These are phyloP conservation scores for Bruchidius siliquastri DNA, from an alignment of 2,888 invertebrate species.

Conservation along the genomic window DNA sequence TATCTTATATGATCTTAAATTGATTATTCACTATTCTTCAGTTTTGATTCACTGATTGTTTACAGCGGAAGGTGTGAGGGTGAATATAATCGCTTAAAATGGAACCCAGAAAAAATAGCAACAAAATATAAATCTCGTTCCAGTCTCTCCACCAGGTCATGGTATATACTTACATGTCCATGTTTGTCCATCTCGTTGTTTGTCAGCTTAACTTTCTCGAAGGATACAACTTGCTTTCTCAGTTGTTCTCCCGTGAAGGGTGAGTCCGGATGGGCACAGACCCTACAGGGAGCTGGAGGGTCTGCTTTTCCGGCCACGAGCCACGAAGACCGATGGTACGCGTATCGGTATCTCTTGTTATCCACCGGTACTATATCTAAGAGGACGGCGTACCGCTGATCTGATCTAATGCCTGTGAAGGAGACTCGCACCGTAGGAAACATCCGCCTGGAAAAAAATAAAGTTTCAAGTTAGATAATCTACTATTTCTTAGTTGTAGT, in stretches of 20 bases:
- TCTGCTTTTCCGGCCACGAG: conserved; percentile 97
- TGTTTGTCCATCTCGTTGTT: conserved; percentile 97
- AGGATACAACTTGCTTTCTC: conserved; percentile 93
- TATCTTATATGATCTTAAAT: too few relatives aligned
- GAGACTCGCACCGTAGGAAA: conserved; percentile 95
- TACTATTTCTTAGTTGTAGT: too few relatives aligned
- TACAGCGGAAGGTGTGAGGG: too few relatives aligned
- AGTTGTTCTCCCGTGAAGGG: conserved; percentile 94
- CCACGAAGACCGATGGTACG: conserved; percentile 98
- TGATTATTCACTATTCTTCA: too few relatives aligned
- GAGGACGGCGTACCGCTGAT: conserved; percentile 85
- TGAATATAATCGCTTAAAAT: too few relatives aligned
- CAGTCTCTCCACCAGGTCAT: too few relatives aligned
- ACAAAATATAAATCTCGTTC: too few relatives aligned
- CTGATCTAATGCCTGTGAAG: conserved; percentile 78
- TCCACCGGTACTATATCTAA: conserved; percentile 97
- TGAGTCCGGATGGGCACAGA: conserved; percentile 95
- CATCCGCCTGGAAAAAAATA: conserved; percentile 75
- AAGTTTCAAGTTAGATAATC: too few relatives aligned
- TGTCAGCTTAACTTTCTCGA: conserved; percentile 97
- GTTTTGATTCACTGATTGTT: too few relatives aligned
- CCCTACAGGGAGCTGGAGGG: conserved; percentile 87
- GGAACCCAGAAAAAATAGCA: too few relatives aligned
- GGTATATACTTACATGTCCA: conserved; percentile 89
- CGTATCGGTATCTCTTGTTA: conserved; percentile 93